Conservation (phyloP, 2,797 vertebrate genomes). For the Ctenopoma kingsleyae region DNA sequence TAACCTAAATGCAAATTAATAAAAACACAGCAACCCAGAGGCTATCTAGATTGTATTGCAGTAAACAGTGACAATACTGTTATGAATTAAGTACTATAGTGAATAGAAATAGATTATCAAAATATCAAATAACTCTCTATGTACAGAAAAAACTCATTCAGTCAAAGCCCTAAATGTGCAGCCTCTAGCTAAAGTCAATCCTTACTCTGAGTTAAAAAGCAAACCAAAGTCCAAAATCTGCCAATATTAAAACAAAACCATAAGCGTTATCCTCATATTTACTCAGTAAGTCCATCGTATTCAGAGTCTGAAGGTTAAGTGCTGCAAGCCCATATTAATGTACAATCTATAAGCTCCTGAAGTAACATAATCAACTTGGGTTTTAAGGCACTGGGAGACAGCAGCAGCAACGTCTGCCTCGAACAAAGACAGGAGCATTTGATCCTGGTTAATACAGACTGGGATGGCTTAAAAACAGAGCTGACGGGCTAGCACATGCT, state of each 20-base stretch:
- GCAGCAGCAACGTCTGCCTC: conserved; percentile 88
- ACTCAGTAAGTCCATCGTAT: conserved; percentile 51
- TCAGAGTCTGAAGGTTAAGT: conserved; percentile 90
- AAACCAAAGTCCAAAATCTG: conserved; percentile 55
- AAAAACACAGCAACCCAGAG: conserved; percentile 88
- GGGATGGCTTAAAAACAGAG: conserved; percentile 93
- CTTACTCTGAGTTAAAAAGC: conserved; percentile 69
- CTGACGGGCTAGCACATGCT: conserved; percentile 91
- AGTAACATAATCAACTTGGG: conserved; percentile 83
- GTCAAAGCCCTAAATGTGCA: conserved; percentile 85
- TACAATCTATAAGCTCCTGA: conserved; percentile 83
- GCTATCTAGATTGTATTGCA: conserved; percentile 94
- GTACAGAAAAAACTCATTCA: conserved; percentile 91
- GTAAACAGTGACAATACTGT: conserved; percentile 94
- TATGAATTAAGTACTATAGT: conserved; percentile 88
- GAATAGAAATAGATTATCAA: conserved; percentile 93
- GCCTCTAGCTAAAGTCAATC: conserved; percentile 77
- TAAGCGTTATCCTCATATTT: conserved; percentile 32
- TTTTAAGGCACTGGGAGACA: conserved; percentile 97
- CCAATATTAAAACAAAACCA: conserved; percentile 48
- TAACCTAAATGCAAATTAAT: conserved; percentile 84
- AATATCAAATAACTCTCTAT: conserved; percentile 90
- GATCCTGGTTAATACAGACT: conserved; percentile 85
- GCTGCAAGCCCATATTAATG: conserved; percentile 92
- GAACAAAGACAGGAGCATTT: conserved; percentile 78